Evolutionary conservation across 2,113 vertebrate species (phyloP).

Genomic region (Podiceps cristatus): DNA sequence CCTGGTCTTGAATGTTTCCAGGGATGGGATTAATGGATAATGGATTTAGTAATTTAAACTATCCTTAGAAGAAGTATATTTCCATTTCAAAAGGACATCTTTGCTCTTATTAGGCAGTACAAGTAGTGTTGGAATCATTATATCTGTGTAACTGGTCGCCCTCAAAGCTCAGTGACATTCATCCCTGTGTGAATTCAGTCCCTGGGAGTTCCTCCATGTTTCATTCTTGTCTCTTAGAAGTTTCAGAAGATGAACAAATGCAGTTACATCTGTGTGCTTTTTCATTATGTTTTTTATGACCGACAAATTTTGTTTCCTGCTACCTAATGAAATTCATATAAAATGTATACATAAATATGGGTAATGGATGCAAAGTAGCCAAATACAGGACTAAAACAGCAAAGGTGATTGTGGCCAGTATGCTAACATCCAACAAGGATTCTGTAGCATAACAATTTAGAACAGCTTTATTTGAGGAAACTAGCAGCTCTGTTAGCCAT

Average conservation of each 20-base stretch:
- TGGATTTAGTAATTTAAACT: not conserved
- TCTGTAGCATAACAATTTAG: not conserved
- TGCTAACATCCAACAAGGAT: not conserved
- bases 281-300: not conserved
- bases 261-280: not conserved
- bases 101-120: not conserved
- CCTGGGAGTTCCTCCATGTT: not conserved
- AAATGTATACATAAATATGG: accelerated
- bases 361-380: not conserved
- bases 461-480: not conserved
- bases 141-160: not conserved
- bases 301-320: not conserved
- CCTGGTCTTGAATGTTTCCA: too few species aligned
- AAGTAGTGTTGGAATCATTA: not conserved
- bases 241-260: not conserved
- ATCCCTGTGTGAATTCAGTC: not conserved
- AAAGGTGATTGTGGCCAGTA: not conserved
- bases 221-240: not conserved
- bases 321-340: not conserved
- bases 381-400: not conserved
- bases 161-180: not conserved
- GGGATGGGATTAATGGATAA: not conserved
- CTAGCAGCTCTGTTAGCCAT: not conserved
- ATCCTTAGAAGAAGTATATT: not conserved
- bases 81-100: conserved; percentile 15